phyloP scores from a whole-genome alignment of 2,113 vertebrate genomes.

The Xenopus borealis region DNA sequence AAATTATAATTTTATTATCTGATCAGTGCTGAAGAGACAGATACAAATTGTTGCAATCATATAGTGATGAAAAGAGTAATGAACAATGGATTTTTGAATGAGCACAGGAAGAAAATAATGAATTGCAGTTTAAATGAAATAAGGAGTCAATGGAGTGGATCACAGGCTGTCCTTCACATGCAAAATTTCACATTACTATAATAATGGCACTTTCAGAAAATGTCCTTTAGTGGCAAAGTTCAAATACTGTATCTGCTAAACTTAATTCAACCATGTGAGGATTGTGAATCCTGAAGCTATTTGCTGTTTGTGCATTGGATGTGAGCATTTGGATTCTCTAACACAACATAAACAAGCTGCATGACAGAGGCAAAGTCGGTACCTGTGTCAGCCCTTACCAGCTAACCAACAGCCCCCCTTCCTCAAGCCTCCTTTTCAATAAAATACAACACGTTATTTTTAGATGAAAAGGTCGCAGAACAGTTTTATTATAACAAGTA shows the following conservation, averaged over 20 bases:
- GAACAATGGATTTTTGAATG: constrained; percentile 69
- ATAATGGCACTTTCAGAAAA: constrained; percentile 29
- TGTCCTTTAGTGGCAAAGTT: constrained; percentile 26
- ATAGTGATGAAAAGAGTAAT: constrained; percentile 71
- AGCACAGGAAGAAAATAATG: constrained; percentile 71
- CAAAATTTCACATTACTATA: constrained; percentile 58
- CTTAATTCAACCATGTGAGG: not conserved
- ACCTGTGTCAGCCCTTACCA: too few species aligned
- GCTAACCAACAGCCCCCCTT: too few species aligned
- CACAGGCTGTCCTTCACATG: constrained; percentile 64
- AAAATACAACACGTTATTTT: too few species aligned
- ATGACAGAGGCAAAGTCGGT: too few species aligned
- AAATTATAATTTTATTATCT: constrained; percentile 77
- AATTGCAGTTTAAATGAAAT: constrained; percentile 71
- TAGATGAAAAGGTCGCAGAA: too few species aligned
- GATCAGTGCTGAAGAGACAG: constrained; percentile 67
- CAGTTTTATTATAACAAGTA: too few species aligned
- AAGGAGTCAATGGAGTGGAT: constrained; percentile 63
- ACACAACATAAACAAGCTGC: too few species aligned
- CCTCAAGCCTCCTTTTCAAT: too few species aligned
- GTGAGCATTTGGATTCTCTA: too few species aligned
- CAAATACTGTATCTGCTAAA: not conserved
- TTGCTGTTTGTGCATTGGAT: too few species aligned
- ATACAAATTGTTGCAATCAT: constrained; percentile 74
- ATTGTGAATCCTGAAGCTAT: not conserved